A percentile compares a stretch with the other conserved stretches of the same genome.
Conservation (phyloP, 2,113 vertebrate species). For the Ramphastos sulfuratus region DNA sequence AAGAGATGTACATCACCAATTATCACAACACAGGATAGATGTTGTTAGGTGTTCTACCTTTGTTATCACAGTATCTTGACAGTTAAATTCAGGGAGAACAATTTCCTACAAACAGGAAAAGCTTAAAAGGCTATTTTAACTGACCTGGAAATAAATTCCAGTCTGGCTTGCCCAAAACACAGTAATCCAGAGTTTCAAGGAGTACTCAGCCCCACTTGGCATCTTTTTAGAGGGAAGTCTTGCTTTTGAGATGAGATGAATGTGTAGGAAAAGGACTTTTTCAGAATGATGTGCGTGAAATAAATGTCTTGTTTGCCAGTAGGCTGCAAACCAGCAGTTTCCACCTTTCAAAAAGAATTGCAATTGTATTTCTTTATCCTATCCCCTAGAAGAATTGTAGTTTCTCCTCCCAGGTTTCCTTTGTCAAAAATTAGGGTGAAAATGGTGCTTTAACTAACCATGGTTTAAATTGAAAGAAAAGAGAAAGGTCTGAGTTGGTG, state of each 20-base stretch:
- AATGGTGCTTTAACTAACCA: background rate
- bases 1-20: background rate
- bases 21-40: background rate
- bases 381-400: background rate
- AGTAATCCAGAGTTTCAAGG: background rate
- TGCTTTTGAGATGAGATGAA: background rate
- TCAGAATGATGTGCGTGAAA: background rate
- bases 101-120: background rate
- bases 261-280: background rate
- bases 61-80: background rate
- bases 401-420: background rate
- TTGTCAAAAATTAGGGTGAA: background rate
- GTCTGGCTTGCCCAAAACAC: background rate
- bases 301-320: background rate
- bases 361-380: background rate
- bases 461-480: background rate
- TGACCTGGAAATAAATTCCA: background rate
- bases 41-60: background rate
- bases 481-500: background rate
- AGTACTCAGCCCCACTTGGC: background rate
- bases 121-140: background rate
- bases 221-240: background rate
- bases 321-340: background rate
- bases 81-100: background rate
- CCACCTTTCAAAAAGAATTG: background rate